Conservation (phyloP, 2,113 vertebrate genomes). For the Microcebus jonahi region DNA sequence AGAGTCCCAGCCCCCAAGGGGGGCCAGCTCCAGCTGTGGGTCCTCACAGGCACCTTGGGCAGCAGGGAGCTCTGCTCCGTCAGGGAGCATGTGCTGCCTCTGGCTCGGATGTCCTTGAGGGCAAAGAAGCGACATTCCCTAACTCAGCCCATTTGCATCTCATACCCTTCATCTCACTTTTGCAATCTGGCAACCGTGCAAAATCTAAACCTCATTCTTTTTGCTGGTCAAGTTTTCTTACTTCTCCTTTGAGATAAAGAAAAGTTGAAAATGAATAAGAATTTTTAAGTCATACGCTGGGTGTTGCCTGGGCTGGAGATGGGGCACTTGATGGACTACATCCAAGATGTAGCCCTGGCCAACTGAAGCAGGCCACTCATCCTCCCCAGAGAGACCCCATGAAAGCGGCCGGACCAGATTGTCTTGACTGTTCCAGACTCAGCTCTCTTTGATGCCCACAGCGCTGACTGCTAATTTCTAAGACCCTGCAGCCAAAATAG, state of each 20-base stretch:
- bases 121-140: background rate
- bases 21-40: background rate
- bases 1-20: background rate
- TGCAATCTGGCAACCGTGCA: background rate
- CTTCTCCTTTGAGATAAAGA: background rate
- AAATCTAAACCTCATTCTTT: background rate
- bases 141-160: background rate
- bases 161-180: background rate
- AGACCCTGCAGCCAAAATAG: background rate
- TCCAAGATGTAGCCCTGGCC: background rate
- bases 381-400: background rate
- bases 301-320: background rate
- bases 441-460: background rate
- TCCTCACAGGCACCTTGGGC: no score
- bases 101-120: background rate
- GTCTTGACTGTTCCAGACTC: background rate
- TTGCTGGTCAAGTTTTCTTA: background rate
- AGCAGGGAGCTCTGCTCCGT: background rate
- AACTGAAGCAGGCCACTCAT: accelerated
- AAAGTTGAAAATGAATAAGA: background rate
- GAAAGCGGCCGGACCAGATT: background rate
- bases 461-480: background rate
- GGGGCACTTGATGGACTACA: background rate
- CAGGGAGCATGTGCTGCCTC: background rate
- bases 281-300: background rate